These are phyloP conservation scores for Desmophyllum pertusum DNA, from an alignment of 92 coral and sea anemone species.

Conservation along the genomic window DNA sequence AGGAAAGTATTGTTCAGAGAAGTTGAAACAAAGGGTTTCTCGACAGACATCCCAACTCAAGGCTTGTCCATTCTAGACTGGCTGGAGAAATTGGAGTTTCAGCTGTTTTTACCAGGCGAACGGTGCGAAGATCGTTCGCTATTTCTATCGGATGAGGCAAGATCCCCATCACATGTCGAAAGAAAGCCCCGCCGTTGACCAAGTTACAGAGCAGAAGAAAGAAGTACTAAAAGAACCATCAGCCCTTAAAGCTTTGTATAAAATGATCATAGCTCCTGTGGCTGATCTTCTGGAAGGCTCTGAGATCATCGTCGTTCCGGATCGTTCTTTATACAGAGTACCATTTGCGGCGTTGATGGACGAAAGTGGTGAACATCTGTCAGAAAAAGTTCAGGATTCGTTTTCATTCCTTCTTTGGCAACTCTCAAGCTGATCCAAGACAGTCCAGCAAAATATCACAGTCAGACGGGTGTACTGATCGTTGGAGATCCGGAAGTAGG, in stretches of 20 bases:
- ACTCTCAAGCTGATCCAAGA: constrained; percentile 25
- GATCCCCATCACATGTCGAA: no score
- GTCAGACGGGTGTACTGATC: constrained; percentile 2
- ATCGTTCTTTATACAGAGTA: constrained; percentile 10
- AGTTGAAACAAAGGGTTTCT: neutral
- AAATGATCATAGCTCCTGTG: constrained; percentile 14
- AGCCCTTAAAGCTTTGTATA: neutral
- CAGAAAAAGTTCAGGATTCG: constrained; percentile 28
- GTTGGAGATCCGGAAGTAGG: constrained; percentile 38
- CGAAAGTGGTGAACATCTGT: constrained; percentile 5
- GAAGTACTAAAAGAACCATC: no score
- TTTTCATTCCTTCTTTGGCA: neutral
- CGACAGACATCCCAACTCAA: neutral
- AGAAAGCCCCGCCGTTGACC: neutral
- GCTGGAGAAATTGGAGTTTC: neutral
- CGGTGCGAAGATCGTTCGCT: constrained; percentile 12
- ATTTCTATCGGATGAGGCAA: no score
- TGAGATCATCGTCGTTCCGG: constrained; percentile 17
- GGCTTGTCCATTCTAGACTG: no score
- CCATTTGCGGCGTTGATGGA: constrained; percentile 18
- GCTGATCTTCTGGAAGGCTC: neutral
- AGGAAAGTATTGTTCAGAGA: no score
- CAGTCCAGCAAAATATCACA: constrained; percentile 28
- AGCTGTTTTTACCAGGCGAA: neutral
- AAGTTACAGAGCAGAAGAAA: neutral